Evolutionary conservation across 2,113 vertebrate genomes (phyloP).

Genomic region (Crotalus tigris): DNA sequence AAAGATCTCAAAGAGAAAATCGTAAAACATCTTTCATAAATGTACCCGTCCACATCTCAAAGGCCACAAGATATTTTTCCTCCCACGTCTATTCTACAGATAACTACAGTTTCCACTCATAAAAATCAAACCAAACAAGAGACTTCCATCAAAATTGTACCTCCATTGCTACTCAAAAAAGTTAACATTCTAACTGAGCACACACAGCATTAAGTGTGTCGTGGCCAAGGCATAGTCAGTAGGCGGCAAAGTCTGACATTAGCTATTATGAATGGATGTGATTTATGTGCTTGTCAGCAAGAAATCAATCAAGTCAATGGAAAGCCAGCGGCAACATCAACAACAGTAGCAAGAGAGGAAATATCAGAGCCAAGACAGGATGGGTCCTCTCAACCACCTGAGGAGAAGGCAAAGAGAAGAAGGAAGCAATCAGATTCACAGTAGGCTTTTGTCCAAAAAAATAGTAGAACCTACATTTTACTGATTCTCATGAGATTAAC

Average conservation of each 20-base stretch:
- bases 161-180: constrained; percentile 26
- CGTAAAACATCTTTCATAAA: background rate
- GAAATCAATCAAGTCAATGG: constrained; percentile 64
- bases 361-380: constrained; percentile 64
- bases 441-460: constrained; percentile 24
- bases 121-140: constrained; percentile 47
- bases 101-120: constrained; percentile 30
- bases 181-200: constrained; percentile 33
- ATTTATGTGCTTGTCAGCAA: constrained; percentile 69
- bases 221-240: constrained; percentile 56
- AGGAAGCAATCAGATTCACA: constrained; percentile 53
- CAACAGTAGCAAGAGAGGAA: constrained; percentile 65
- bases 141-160: constrained; percentile 32
- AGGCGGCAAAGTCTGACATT: constrained; percentile 57
- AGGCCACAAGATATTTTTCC: background rate
- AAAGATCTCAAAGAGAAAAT: background rate
- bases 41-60: background rate
- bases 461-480: constrained; percentile 33
- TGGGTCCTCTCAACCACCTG: constrained; percentile 57
- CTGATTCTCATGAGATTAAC: constrained; percentile 24
- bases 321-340: constrained; percentile 64
- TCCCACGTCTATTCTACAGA: background rate
- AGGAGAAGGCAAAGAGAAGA: constrained; percentile 59
- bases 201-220: constrained; percentile 57
- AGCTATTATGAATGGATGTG: constrained; percentile 58